Base-by-base conservation (phyloP, 35 echinoderm and acorn worm species). In the Nesometra sesokonis region DNA sequence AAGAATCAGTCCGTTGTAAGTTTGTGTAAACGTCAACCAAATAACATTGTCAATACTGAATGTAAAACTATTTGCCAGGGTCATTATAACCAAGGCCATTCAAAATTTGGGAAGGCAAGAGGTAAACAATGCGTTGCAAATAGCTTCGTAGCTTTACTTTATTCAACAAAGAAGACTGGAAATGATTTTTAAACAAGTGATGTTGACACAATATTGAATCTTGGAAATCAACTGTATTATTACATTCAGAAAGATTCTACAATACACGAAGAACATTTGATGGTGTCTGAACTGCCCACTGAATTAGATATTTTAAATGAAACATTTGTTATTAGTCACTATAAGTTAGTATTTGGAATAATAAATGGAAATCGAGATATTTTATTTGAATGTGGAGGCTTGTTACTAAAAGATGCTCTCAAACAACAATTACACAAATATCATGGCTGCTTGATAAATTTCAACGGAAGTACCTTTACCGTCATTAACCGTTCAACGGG, bases 201-300 rank as follows among this genome's bases (percentile, higher is more conserved):
- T 84, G 35, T 84, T 84, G 82, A 84, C 37, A 84, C 5, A 84
- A 84, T 84, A 38, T 84, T 84, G 82, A 84, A 2, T 84, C 82
- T 84, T 84, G 82, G 82, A 37, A 84, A 84, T 84, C 5, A 84
- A n/a, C 29, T 84, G 37, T 84, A 84, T 46, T 84, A 43, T 46
- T 84, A 84, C 37, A 84, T 84, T 84, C 82, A 84, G 39, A 84
- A 84, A 84, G 82, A 84, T 84, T 84, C 82, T 13, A 84, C 82
- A 15, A 84, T 84, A 36, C 82, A 84, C 46, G 37, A 84, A 29
- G 82, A 84, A 3, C 82, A 46, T 84, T 84, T 84, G 37, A 84
- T 84, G 82, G 31, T 84, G 5, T 84, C 82, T 38, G 82, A 84
- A 38, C 32, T 84, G 82, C 82, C 82, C 17, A 84, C 43, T 4